These are phyloP conservation scores for Drosophila busckii DNA, from an alignment of 1,140 invertebrate species.

Conservation along the genomic window DNA sequence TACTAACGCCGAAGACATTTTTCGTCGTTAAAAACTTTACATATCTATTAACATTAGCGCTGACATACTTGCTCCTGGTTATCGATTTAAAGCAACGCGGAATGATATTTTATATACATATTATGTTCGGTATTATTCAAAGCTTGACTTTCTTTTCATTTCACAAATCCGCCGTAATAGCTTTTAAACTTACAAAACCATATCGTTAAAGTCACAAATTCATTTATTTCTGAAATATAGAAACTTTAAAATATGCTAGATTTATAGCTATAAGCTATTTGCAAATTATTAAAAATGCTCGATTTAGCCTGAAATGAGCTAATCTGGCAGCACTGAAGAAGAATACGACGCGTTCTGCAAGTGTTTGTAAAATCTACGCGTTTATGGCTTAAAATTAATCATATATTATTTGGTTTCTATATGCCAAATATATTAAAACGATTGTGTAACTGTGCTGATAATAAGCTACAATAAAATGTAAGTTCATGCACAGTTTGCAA, in stretches of 20 bases:
- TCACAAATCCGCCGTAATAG: too few species aligned
- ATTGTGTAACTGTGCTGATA: constrained; percentile 20
- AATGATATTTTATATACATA: too few species aligned
- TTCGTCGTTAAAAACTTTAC: constrained; percentile 14
- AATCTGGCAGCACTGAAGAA: constrained; percentile 1
- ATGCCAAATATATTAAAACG: constrained; percentile 22
- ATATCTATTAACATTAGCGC: neutral
- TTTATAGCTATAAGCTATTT: too few species aligned
- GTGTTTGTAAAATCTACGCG: constrained; percentile 37
- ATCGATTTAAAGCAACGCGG: too few species aligned
- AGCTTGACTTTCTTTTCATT: too few species aligned
- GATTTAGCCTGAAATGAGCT: too few species aligned
- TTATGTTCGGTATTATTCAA: too few species aligned
- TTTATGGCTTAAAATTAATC: constrained; percentile 46
- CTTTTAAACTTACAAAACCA: too few species aligned
- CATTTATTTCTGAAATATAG: too few species aligned
- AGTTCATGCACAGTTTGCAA: constrained; percentile 19
- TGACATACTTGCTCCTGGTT: constrained; percentile 16
- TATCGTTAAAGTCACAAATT: too few species aligned
- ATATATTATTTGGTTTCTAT: constrained; percentile 23
- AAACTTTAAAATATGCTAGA: too few species aligned
- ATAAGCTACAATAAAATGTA: constrained; percentile 47
- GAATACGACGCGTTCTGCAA: constrained; percentile 26
- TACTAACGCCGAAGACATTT: constrained; percentile 55
- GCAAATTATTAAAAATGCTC: too few species aligned